Percentiles rank a stretch among this genome's conserved stretches.
These are phyloP conservation scores for Coelopa frigida DNA, from an alignment of 1,140 invertebrate genomes.

Conservation along the genomic window DNA sequence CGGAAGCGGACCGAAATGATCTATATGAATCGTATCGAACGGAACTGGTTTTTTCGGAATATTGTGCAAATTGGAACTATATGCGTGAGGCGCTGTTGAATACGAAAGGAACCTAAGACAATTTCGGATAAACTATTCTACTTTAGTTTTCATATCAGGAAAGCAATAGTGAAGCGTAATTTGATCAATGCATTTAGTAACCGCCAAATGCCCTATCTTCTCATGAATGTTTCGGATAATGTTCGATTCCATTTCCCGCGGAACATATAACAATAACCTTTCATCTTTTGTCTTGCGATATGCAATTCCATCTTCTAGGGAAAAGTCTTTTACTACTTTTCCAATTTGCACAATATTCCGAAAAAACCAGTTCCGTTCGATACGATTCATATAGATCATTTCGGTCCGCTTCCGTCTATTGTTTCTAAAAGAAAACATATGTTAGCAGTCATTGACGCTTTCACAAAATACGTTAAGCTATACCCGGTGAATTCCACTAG, in stretches of 20 bases:
- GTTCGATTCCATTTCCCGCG: background rate
- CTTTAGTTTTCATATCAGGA: constrained; percentile 13
- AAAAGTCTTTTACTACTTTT: background rate
- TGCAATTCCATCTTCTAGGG: background rate
- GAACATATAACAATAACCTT: background rate
- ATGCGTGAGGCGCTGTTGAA: constrained; percentile 15
- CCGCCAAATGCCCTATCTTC: background rate
- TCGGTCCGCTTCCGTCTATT: constrained; percentile 23
- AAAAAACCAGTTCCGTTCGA: constrained; percentile 28
- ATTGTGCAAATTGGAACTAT: constrained; percentile 19
- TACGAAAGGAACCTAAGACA: constrained; percentile 23
- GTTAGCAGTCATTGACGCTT: constrained; percentile 39
- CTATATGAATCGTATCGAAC: constrained; percentile 27
- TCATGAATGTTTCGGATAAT: background rate
- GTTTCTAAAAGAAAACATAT: constrained; percentile 41
- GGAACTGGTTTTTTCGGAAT: constrained; percentile 31
- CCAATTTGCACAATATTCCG: constrained; percentile 25
- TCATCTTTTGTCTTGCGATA: background rate
- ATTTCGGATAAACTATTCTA: constrained; percentile 18
- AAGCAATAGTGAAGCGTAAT: background rate
- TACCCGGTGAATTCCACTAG: constrained; percentile 14
- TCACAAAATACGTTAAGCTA: constrained; percentile 15
- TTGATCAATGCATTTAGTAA: background rate
- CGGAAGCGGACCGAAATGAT: constrained; percentile 28
- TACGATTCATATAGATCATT: constrained; percentile 31